These are phyloP conservation scores for Madoqua kirkii DNA, from an alignment of 2,113 vertebrate genomes.

Conservation along the genomic window DNA sequence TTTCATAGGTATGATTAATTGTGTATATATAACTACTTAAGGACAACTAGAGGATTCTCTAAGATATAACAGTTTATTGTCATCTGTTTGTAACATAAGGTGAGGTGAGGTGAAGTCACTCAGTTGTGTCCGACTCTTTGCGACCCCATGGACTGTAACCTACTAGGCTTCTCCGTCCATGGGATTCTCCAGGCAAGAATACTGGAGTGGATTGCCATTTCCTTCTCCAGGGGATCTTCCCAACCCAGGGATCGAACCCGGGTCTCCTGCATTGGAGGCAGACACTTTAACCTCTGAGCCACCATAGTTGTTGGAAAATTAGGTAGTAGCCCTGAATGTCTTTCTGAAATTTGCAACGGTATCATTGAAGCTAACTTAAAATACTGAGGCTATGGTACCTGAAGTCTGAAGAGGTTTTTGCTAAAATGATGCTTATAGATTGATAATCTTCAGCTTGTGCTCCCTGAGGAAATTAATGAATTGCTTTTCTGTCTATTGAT, in stretches of 20 bases:
- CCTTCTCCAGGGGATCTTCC: too few relatives aligned
- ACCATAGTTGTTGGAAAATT: conserved; percentile 32
- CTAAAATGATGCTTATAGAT: neutral
- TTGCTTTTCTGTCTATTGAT: neutral
- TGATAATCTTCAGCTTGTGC: neutral
- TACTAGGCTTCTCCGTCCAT: too few relatives aligned
- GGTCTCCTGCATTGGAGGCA: too few relatives aligned
- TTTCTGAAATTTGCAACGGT: neutral
- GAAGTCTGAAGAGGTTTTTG: conserved; percentile 20
- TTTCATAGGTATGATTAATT: neutral
- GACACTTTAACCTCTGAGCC: too few relatives aligned
- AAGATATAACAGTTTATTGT: conserved; percentile 9
- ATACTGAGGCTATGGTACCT: neutral
- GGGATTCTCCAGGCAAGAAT: too few relatives aligned
- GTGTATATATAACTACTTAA: neutral
- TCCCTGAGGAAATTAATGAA: conserved; percentile 13
- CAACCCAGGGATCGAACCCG: too few relatives aligned
- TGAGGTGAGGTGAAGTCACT: too few relatives aligned
- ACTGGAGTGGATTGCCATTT: too few relatives aligned
- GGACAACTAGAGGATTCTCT: neutral
- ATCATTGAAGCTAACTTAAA: neutral
- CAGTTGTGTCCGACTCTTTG: too few relatives aligned
- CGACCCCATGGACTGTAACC: too few relatives aligned
- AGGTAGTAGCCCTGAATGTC: neutral
- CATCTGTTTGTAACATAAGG: neutral